These are phyloP conservation scores for Enteromius mattozi DNA, from an alignment of 2,797 vertebrate genomes.

Conservation along the genomic window DNA sequence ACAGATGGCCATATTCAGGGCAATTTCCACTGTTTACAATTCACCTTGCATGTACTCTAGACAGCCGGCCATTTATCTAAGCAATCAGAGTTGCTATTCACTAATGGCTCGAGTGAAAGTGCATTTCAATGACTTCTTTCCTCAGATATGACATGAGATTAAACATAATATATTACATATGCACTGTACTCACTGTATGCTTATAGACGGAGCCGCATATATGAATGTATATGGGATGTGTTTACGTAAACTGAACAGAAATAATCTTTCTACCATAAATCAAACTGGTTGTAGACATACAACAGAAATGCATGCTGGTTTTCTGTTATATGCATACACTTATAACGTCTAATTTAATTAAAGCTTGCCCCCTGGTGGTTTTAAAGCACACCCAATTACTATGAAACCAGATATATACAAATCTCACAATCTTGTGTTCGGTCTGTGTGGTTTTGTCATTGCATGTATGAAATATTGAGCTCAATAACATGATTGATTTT, in stretches of 20 bases:
- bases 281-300: not conserved
- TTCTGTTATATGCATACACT: too few species aligned
- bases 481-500: slow-evolving; percentile 31
- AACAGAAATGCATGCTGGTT: not conserved
- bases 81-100: slow-evolving; percentile 45
- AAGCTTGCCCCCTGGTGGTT: slow-evolving; percentile 66
- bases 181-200: not conserved
- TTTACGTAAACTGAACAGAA: slow-evolving; percentile 4
- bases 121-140: slow-evolving; percentile 31
- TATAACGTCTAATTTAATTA: not conserved
- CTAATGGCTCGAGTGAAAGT: slow-evolving; percentile 34
- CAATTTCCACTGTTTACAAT: slow-evolving; percentile 50
- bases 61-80: slow-evolving; percentile 52
- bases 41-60: slow-evolving; percentile 42
- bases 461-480: slow-evolving; percentile 28
- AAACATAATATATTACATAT: not conserved
- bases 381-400: slow-evolving; percentile 26
- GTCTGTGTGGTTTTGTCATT: slow-evolving; percentile 22
- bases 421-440: slow-evolving; percentile 9
- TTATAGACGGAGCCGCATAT: not conserved
- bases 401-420: slow-evolving; percentile 11
- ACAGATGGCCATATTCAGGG: slow-evolving; percentile 52
- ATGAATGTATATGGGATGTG: not conserved
- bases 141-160: slow-evolving; percentile 18
- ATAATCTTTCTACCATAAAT: not conserved